These are phyloP conservation scores for Troides oblongomaculatus DNA, from an alignment of 2,888 invertebrate species.

Conservation along the genomic window DNA sequence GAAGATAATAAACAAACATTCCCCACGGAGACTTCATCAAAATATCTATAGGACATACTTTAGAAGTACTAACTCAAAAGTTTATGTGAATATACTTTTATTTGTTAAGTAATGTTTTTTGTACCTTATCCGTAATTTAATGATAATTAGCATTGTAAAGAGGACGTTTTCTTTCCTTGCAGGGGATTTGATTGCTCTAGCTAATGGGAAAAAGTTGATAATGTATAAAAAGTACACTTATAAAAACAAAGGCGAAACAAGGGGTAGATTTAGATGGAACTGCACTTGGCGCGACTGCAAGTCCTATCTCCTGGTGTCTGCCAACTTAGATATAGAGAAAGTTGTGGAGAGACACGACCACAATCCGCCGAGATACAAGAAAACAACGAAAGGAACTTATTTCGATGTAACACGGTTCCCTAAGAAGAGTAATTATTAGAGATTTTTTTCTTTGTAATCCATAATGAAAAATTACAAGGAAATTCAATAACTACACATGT, in stretches of 20 bases:
- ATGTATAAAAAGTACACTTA: constrained; percentile 34
- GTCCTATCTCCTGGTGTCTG: constrained; percentile 36
- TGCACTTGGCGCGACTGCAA: constrained; percentile 33
- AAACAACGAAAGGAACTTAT: constrained; percentile 3
- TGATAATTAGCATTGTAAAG: too few species aligned
- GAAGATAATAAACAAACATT: constrained; percentile 13
- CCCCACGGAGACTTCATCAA: constrained; percentile 16
- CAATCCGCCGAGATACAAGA: constrained; percentile 29
- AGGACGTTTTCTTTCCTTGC: constrained; percentile 3
- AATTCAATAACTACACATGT: too few species aligned
- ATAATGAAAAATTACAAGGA: too few species aligned
- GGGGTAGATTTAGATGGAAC: constrained; percentile 33
- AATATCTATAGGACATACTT: constrained; percentile 19
- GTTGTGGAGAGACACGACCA: constrained; percentile 32
- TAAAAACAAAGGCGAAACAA: constrained; percentile 31
- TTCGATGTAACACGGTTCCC: constrained; percentile 6
- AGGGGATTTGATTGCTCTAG: constrained; percentile 31
- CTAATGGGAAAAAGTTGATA: constrained; percentile 39
- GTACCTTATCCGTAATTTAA: too few species aligned
- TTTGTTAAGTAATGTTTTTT: too few species aligned
- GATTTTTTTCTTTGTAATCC: too few species aligned
- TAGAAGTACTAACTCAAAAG: constrained; percentile 12
- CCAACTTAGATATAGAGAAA: constrained; percentile 36
- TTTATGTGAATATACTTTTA: background rate
- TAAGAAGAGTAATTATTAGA: background rate